phyloP scores from a whole-genome alignment of 1,140 invertebrate genomes.

The Pogonus chalceus region DNA sequence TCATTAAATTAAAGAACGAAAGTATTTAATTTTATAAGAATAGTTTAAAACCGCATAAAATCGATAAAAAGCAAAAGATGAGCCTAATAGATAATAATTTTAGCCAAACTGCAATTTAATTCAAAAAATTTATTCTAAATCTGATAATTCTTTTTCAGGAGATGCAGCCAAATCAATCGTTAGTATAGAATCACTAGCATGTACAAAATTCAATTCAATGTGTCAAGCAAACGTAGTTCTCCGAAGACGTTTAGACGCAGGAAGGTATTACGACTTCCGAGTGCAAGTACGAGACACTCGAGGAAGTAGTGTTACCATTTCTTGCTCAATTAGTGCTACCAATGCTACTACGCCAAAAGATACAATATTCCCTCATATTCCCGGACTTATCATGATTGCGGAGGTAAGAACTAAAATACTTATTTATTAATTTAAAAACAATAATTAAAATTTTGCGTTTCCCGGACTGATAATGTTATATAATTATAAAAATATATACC shows the following conservation, averaged over 20 bases:
- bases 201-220: constrained; percentile 69
- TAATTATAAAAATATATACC: no score
- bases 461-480: no score
- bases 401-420: constrained; percentile 57
- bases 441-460: no score
- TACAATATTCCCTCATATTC: constrained; percentile 74
- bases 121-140: constrained; percentile 2
- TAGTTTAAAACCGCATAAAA: no score
- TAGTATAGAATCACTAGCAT: constrained; percentile 65
- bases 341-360: constrained; percentile 67
- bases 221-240: constrained; percentile 77
- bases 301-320: constrained; percentile 62
- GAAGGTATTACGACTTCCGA: constrained; percentile 69
- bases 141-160: constrained; percentile 32
- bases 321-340: constrained; percentile 72
- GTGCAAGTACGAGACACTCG: constrained; percentile 67
- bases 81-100: background rate
- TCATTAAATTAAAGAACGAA: no score
- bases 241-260: constrained; percentile 57
- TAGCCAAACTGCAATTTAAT: background rate
- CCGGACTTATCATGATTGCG: constrained; percentile 65
- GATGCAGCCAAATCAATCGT: constrained; percentile 57
- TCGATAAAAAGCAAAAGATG: no score
- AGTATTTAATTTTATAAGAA: no score
- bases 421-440: no score